Evolutionary conservation across 2,888 invertebrate genomes (phyloP).

Genomic region (Calameuta filiformis): DNA sequence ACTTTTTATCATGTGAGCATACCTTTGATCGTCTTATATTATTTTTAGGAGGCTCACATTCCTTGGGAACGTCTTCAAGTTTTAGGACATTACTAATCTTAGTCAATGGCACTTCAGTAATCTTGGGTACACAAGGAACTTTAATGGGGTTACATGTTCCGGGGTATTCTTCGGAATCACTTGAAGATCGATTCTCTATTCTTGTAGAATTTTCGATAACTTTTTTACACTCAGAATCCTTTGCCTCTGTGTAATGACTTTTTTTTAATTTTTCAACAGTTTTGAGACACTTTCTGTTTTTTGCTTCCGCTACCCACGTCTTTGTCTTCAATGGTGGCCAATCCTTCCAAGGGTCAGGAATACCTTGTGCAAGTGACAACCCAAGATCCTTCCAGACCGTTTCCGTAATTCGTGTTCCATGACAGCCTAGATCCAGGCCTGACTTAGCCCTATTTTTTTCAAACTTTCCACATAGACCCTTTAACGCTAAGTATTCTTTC

Average conservation of each 20-base stretch:
- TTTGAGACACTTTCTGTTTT: too few species aligned
- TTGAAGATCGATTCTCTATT: not conserved
- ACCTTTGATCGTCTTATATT: not conserved
- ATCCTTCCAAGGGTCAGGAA: slow-evolving; percentile 45
- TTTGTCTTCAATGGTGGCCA: not conserved
- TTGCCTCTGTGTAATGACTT: not conserved
- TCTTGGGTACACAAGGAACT: not conserved
- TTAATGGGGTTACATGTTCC: not conserved
- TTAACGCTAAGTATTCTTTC: slow-evolving; percentile 34
- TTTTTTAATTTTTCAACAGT: not conserved
- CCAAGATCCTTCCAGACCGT: slow-evolving; percentile 34
- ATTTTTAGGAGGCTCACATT: not conserved
- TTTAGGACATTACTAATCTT: not conserved
- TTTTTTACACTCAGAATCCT: not conserved
- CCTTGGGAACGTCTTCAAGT: not conserved
- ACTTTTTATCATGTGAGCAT: not conserved
- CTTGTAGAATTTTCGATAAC: not conserved
- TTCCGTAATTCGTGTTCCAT: slow-evolving; percentile 30
- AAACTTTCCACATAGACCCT: slow-evolving; percentile 18
- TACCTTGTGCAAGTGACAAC: slow-evolving; percentile 40
- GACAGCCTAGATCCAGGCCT: slow-evolving; percentile 22
- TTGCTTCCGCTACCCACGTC: not conserved
- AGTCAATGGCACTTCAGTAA: not conserved
- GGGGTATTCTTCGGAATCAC: not conserved
- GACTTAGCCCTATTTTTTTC: slow-evolving; percentile 11